A percentile compares a stretch with the other conserved stretches of the same genome.
phyloP scores from a whole-genome alignment of 1,140 invertebrate genomes.

The Drosophila triauraria region DNA sequence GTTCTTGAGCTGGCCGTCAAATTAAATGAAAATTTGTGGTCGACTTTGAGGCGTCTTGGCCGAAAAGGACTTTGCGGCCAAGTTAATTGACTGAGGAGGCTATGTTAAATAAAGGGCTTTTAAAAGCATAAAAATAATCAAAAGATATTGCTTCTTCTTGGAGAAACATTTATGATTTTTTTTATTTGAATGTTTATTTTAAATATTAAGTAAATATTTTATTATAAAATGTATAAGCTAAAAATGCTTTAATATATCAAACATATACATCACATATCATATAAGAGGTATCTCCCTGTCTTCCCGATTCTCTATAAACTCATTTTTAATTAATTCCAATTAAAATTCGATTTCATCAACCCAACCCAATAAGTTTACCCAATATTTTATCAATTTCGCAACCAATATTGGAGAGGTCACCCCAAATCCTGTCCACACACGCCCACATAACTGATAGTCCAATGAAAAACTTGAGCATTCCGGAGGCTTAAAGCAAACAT shows the following conservation, averaged over 20 bases:
- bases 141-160: not conserved
- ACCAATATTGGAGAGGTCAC: conserved; percentile 6
- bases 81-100: conserved; percentile 32
- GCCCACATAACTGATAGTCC: conserved; percentile 34
- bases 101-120: conserved; percentile 18
- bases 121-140: not conserved
- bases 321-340: not conserved
- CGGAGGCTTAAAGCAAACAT: conserved; percentile 39
- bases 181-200: not conserved
- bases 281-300: not conserved
- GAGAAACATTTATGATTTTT: not conserved
- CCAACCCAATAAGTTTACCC: not conserved
- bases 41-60: conserved; percentile 38
- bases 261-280: not conserved
- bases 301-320: not conserved
- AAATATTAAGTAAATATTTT: not conserved
- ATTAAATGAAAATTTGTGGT: conserved; percentile 61
- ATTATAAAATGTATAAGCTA: not conserved
- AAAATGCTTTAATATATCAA: too few relatives aligned
- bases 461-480: conserved; percentile 24
- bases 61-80: conserved; percentile 9
- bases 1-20: conserved; percentile 14
- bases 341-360: not conserved
- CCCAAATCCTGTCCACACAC: conserved; percentile 2
- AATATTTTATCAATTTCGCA: conserved; percentile 17